Base-by-base conservation (phyloP, 2,797 vertebrate genomes). In the Champsocephalus gunnari region DNA sequence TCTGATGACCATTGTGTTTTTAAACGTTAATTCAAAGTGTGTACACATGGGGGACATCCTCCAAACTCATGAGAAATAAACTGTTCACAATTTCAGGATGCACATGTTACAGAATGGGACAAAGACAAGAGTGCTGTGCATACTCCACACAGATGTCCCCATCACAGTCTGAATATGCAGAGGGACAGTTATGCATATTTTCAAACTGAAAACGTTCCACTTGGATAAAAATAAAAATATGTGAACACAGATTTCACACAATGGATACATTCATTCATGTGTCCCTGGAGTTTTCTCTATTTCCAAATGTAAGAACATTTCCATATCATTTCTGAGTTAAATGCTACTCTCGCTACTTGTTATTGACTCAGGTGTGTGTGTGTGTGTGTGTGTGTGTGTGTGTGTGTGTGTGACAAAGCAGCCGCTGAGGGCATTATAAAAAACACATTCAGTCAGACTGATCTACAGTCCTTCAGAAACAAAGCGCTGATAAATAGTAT, bases 381-480 rank as follows among this genome's bases (percentile, higher is more conserved):
- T 66, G 54, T 21, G 58, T 64, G 50, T 53, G 48, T 38, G 58
- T 64, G 50, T 53, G 48, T 38, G 58, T 64, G 50, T 53, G 48
- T 38, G 58, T 64, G 50, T 53, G 48, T 38, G 43, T 69, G 59
- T 66, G 54, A 61, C 34, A n/a, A 68, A 73, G 69, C 69, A 64
- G 61, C 66, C 61, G 38, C 11, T 28, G 41, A 54, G 53, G 56
- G 55, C 28, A 4, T 56, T 41, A 68, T 47, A 19, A 54, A 38
- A 61, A 75, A 62, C 47, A 78, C 51, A 51, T 53, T 61, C 60
- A 50, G 14, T 72, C 43, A 17, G 56, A 82, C 72, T 66, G 75
- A 75, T 84, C 78, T 68, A 75, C 77, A 72, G 78, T 76, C 78
- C 54, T 28, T 34, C 49, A 17, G 2, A 59, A 62, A 73, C 34